Evolutionary conservation across 2,797 vertebrate genomes (phyloP).

Genomic region (Helarctos malayanus): DNA sequence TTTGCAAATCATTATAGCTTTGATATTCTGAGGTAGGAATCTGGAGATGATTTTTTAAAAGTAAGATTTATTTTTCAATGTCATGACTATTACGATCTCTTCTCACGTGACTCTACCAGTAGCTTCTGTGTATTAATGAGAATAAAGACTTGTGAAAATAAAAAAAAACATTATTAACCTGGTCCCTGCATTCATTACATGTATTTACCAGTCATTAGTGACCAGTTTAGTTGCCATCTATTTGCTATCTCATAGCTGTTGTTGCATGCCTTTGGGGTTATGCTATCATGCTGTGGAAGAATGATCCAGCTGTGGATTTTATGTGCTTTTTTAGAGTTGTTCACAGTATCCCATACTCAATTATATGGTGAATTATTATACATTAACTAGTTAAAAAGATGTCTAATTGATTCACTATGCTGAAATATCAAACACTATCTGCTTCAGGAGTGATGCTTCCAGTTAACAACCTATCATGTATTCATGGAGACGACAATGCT

Average conservation of each 20-base stretch:
- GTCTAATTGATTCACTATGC: slow-evolving; percentile 86
- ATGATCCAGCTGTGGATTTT: slow-evolving; percentile 84
- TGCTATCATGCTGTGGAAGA: slow-evolving; percentile 88
- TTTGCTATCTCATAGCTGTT: slow-evolving; percentile 83
- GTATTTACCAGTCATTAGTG: slow-evolving; percentile 86
- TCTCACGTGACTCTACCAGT: not conserved
- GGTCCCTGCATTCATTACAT: slow-evolving; percentile 84
- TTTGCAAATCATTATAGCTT: slow-evolving; percentile 37
- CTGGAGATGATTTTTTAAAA: not conserved
- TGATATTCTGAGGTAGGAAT: not conserved
- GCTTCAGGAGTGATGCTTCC: slow-evolving; percentile 84
- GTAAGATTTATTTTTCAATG: slow-evolving; percentile 57
- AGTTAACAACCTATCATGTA: slow-evolving; percentile 84
- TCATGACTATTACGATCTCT: not conserved
- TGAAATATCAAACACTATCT: slow-evolving; percentile 85
- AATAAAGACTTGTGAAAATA: slow-evolving; percentile 59
- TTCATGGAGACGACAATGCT: slow-evolving; percentile 85
- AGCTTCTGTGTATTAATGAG: slow-evolving; percentile 61
- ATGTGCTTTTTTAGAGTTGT: slow-evolving; percentile 86
- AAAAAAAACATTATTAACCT: slow-evolving; percentile 71
- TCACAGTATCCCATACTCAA: slow-evolving; percentile 82
- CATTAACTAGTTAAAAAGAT: slow-evolving; percentile 86
- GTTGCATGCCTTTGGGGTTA: slow-evolving; percentile 86
- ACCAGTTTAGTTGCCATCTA: slow-evolving; percentile 80
- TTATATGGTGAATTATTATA: slow-evolving; percentile 86